Percentiles rank a stretch among this genome's conserved stretches.
Conservation (phyloP, 2,888 invertebrate species). For the Sepiola atlantica region DNA sequence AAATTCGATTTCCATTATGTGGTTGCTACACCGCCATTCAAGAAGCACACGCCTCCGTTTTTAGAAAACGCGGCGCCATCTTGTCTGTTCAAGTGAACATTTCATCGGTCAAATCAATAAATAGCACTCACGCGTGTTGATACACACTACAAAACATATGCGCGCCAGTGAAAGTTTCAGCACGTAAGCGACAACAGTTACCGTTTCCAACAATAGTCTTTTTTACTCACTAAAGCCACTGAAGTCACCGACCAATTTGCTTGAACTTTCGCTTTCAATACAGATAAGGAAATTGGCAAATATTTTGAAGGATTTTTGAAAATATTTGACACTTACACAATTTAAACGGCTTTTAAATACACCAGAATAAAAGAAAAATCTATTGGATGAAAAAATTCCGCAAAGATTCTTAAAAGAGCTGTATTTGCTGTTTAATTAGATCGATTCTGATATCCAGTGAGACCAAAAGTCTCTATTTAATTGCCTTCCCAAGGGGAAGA, state of each 20-base stretch:
- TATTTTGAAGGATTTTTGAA: too few species aligned
- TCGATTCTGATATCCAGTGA: too few species aligned
- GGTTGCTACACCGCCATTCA: neutral
- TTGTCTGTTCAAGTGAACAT: neutral
- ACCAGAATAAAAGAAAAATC: too few species aligned
- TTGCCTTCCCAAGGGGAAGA: too few species aligned
- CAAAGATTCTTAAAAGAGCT: too few species aligned
- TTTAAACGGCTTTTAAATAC: too few species aligned
- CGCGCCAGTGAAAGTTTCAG: slow-evolving; percentile 43
- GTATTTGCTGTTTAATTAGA: too few species aligned
- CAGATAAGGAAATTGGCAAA: too few species aligned
- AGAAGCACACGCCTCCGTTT: neutral
- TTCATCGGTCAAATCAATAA: slow-evolving; percentile 16
- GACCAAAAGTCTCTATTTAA: too few species aligned
- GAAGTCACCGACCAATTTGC: neutral
- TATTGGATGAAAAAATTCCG: too few species aligned
- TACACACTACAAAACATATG: neutral
- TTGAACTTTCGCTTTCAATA: too few species aligned
- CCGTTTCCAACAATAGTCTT: slow-evolving; percentile 11
- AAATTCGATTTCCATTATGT: neutral
- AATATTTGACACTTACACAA: too few species aligned
- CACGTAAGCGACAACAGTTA: neutral
- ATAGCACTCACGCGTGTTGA: neutral
- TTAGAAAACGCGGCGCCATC: neutral
- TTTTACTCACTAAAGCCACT: slow-evolving; percentile 9